Conservation (phyloP, 2,113 vertebrate genomes). For the Pygoscelis adeliae region DNA sequence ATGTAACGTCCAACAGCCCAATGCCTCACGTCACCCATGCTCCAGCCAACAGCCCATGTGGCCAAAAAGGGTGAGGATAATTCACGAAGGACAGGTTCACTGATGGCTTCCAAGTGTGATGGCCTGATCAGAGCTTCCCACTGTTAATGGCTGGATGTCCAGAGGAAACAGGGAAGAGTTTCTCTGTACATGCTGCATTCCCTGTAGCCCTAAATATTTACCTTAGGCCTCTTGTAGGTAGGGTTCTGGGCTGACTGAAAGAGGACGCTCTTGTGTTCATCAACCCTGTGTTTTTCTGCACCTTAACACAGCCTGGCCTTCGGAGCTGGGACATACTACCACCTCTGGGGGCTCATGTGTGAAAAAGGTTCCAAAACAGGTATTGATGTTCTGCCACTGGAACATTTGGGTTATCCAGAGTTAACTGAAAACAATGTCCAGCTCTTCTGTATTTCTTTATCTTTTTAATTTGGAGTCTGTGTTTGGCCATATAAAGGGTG, state of each 20-base stretch:
- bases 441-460: not conserved
- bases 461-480: not conserved
- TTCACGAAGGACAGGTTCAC: not conserved
- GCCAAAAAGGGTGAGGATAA: not conserved
- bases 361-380: not conserved
- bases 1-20: not conserved
- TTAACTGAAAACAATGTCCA: not conserved
- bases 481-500: not conserved
- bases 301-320: not conserved
- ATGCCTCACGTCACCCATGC: not conserved
- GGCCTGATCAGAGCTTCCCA: not conserved
- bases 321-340: not conserved
- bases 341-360: not conserved
- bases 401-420: not conserved
- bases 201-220: not conserved
- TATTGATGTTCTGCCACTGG: not conserved
- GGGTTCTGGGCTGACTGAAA: not conserved
- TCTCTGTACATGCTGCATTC: not conserved
- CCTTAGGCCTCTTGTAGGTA: not conserved
- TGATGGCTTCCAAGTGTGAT: not conserved
- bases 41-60: not conserved
- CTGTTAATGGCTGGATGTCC: not conserved
- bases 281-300: not conserved
- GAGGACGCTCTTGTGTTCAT: not conserved
- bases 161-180: not conserved